Evolutionary conservation across 2,888 invertebrate genomes (phyloP), one percentile per base, ranked within the genome.

Genomic region (Orgyia antiqua): DNA sequence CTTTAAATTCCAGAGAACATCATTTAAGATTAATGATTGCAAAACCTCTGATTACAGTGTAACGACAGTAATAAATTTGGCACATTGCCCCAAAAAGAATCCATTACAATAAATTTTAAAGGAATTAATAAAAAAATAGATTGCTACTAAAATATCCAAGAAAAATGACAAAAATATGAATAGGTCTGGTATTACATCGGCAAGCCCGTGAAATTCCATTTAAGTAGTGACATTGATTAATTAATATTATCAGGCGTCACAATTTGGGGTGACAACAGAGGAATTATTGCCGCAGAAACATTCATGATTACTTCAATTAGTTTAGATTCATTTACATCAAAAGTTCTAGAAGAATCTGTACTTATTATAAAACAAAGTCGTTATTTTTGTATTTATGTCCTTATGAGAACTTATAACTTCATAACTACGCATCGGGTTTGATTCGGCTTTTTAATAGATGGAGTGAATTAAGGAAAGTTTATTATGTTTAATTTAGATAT

Each of bases 151-250:
- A 52, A 42, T 45, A 51, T 39, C 51, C 45, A 52, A 51, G 52
- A 51, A 60, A 59, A 58, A 51, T 55, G 49, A 45, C 36, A 51
- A 58, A 54, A 48, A 51, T 50, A 60, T 54, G 43, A 54, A 52
- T 60, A 58, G 52, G 55, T 37, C 45, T 45, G 42, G 49, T 49
- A 45, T 45, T 38, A 44, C 27, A 27, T 28, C 10, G 43, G 36
- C 55, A 45, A 56, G 61, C 56, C 61, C 47, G 47, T 52, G 45
- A 55, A 58, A 58, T 59, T 52, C 59, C 59, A 65, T 67, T 60
- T 64, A 60, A 47, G 50, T 41, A 44, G 33, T 26, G 66, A 64
- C 68, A 51, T 58, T 67, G 67, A 67, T 67, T 67, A 67, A 67
- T 67, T 67, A 64, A 52, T 36, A 53, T 49, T 50, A 49, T 54